These are phyloP conservation scores for Sander lucioperca DNA, from an alignment of 2,113 vertebrate genomes.

Conservation along the genomic window DNA sequence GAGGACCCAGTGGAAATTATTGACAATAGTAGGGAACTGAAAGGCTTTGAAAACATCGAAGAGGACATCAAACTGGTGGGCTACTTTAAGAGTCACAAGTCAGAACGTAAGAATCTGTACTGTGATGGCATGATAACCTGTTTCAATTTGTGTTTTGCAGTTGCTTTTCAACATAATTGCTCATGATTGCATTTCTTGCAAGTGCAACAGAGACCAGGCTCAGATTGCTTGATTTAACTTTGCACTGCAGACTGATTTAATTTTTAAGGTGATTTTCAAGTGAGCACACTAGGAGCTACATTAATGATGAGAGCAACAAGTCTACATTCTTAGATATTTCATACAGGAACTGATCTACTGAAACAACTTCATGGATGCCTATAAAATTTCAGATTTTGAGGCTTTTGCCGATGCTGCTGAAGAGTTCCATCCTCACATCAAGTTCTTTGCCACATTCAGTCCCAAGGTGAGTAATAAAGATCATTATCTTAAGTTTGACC, in stretches of 20 bases:
- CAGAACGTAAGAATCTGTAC: slow-evolving; percentile 88
- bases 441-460: slow-evolving; percentile 93
- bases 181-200: slow-evolving; percentile 13
- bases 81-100: slow-evolving; percentile 93
- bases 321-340: slow-evolving; percentile 33
- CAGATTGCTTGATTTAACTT: neutral
- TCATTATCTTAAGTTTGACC: neutral
- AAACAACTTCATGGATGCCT: slow-evolving; percentile 42
- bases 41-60: slow-evolving; percentile 89
- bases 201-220: neutral
- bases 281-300: slow-evolving; percentile 21
- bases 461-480: slow-evolving; percentile 83
- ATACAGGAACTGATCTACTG: slow-evolving; percentile 2
- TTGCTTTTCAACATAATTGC: slow-evolving; percentile 33
- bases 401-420: slow-evolving; percentile 91
- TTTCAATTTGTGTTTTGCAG: slow-evolving; percentile 21
- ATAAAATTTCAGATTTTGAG: slow-evolving; percentile 88
- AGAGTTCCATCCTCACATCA: slow-evolving; percentile 93
- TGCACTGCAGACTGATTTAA: slow-evolving; percentile 5
- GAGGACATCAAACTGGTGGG: slow-evolving; percentile 94
- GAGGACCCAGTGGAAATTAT: slow-evolving; percentile 92
- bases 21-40: slow-evolving; percentile 88
- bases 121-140: slow-evolving; percentile 62
- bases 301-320: slow-evolving; percentile 30
- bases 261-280: neutral